phyloP scores from a whole-genome alignment of 2,113 vertebrate species.

The Oreamnos americanus region DNA sequence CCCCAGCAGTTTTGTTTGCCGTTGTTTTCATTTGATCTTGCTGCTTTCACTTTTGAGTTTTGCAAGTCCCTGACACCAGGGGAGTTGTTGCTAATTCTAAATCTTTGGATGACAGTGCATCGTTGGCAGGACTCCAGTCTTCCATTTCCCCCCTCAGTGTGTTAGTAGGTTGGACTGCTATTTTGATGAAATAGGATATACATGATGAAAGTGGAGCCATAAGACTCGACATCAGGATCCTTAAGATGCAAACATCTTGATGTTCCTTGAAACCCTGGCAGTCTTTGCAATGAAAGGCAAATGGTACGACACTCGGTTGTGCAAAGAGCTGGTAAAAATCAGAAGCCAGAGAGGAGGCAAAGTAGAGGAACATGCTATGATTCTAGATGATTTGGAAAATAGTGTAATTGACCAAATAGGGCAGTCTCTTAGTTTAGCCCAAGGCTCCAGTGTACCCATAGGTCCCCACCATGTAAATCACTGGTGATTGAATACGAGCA shows the following conservation, averaged over 20 bases:
- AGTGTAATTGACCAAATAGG: background rate
- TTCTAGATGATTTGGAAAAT: background rate
- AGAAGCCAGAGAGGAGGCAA: background rate
- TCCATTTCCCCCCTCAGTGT: background rate
- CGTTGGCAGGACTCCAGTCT: background rate
- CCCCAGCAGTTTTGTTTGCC: background rate
- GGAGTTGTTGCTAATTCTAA: background rate
- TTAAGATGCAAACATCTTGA: fast-evolving
- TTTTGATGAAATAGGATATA: background rate
- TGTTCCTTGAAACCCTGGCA: background rate
- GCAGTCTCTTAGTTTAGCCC: background rate
- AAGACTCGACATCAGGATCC: background rate
- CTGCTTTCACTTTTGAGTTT: background rate
- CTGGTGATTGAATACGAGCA: background rate
- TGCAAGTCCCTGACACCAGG: background rate
- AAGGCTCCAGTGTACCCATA: background rate
- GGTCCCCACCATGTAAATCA: background rate
- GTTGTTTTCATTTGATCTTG: background rate
- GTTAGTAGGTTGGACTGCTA: background rate
- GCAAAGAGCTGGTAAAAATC: background rate
- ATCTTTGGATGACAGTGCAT: background rate
- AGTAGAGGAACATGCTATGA: background rate
- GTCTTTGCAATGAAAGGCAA: background rate
- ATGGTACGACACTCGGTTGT: fast-evolving
- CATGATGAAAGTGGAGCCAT: background rate